Conservation (phyloP, 2,797 vertebrate species). For the Xerus rutilus region DNA sequence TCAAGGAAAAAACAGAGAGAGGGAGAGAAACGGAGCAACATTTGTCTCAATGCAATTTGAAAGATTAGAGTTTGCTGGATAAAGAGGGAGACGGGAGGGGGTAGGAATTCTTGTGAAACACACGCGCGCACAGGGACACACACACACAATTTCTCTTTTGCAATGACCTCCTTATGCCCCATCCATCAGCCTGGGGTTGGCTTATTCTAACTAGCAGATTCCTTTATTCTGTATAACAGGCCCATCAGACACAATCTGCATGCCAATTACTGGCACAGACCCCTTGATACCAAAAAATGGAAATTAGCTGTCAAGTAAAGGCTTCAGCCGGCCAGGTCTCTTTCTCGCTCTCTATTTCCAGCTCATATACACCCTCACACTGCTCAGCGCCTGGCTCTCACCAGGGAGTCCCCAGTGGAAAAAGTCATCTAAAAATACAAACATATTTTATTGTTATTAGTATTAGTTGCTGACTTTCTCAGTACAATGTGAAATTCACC, state of each 20-base stretch:
- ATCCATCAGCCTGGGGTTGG: constrained; percentile 98
- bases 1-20: constrained; percentile 86
- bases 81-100: constrained; percentile 87
- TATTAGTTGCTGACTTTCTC: constrained; percentile 74
- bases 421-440: constrained; percentile 86
- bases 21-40: constrained; percentile 84
- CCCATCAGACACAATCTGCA: constrained; percentile 99
- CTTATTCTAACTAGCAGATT: constrained; percentile 98
- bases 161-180: constrained; percentile 96
- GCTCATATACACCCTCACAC: constrained; percentile 80
- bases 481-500: constrained; percentile 82
- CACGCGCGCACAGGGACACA: constrained; percentile 47
- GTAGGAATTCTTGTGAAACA: constrained; percentile 92
- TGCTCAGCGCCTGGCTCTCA: constrained; percentile 46
- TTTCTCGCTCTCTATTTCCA: constrained; percentile 78
- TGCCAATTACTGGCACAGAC: constrained; percentile 99
- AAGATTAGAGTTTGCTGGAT: constrained; percentile 91
- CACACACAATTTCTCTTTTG: constrained; percentile 88
- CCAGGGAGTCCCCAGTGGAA: constrained; percentile 85
- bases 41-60: constrained; percentile 92
- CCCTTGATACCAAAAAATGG: constrained; percentile 98
- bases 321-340: constrained; percentile 82
- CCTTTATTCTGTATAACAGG: constrained; percentile 95
- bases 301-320: constrained; percentile 96
- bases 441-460: constrained; percentile 83